Percentiles rank a stretch among this genome's conserved stretches.
Evolutionary conservation across 2,113 vertebrate genomes (phyloP).

Genomic region (Nothobranchius furzeri): DNA sequence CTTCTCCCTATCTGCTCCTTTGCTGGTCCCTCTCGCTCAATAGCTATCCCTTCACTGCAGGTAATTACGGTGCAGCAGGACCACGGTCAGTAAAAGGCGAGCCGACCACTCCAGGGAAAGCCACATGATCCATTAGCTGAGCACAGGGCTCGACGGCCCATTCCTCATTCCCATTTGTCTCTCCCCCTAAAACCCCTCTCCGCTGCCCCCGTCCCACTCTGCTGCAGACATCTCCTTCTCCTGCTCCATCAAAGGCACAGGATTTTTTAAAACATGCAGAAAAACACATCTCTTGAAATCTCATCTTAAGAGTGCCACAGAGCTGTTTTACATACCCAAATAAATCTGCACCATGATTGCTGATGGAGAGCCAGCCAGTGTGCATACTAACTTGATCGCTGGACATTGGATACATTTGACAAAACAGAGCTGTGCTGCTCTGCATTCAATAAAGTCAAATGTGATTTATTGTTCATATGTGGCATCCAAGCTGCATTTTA

Average conservation of each 20-base stretch:
- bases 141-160: slow-evolving; percentile 54
- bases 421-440: slow-evolving; percentile 50
- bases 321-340: slow-evolving; percentile 48
- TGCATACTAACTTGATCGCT: slow-evolving; percentile 35
- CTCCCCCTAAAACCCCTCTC: slow-evolving; percentile 32
- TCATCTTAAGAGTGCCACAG: slow-evolving; percentile 22
- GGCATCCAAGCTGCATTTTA: slow-evolving; percentile 24
- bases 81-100: slow-evolving; percentile 47
- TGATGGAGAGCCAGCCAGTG: slow-evolving; percentile 4
- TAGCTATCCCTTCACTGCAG: slow-evolving; percentile 47
- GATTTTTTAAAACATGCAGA: slow-evolving; percentile 11
- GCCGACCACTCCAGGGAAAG: slow-evolving; percentile 56
- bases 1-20: slow-evolving; percentile 33
- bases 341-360: slow-evolving; percentile 36
- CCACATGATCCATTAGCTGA: slow-evolving; percentile 73
- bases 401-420: slow-evolving; percentile 31
- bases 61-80: slow-evolving; percentile 64
- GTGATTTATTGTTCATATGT: slow-evolving; percentile 50
- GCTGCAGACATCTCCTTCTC: slow-evolving; percentile 16
- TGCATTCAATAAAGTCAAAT: slow-evolving; percentile 55
- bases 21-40: slow-evolving; percentile 28
- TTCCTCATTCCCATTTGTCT: slow-evolving; percentile 72
- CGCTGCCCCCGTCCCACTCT: slow-evolving; percentile 20
- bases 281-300: slow-evolving; percentile 20
- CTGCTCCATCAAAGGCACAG: slow-evolving; percentile 28